Conservation (phyloP, 2,113 vertebrate genomes). For the Dasyurus viverrinus region DNA sequence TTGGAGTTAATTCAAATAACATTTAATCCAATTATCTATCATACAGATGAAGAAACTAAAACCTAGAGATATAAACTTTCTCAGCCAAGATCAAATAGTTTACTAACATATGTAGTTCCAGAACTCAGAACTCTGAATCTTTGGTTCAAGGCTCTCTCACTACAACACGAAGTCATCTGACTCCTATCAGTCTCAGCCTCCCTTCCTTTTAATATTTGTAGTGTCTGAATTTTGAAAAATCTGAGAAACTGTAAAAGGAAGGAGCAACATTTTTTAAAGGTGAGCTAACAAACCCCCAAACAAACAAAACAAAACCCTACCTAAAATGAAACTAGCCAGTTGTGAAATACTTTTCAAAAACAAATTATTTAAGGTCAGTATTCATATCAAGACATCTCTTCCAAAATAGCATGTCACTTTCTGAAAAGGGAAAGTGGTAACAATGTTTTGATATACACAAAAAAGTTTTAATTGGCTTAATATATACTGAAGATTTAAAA, state of each 20-base stretch:
- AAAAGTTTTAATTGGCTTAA: not conserved
- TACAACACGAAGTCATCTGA: not conserved
- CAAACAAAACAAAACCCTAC: not conserved
- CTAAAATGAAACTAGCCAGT: not conserved
- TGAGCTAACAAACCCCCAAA: not conserved
- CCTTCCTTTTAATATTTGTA: not conserved
- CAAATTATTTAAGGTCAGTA: not conserved
- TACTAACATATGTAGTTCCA: not conserved
- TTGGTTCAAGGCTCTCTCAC: not conserved
- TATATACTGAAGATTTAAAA: too few relatives aligned
- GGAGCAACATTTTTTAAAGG: not conserved
- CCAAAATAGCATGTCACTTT: not conserved
- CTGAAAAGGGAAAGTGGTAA: not conserved
- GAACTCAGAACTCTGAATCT: not conserved
- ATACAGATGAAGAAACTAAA: not conserved
- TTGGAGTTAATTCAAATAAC: not conserved
- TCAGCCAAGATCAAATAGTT: not conserved
- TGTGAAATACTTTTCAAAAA: not conserved
- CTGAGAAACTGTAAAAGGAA: not conserved
- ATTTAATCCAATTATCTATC: not conserved
- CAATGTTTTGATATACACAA: not conserved
- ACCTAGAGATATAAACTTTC: not conserved
- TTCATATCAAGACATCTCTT: not conserved
- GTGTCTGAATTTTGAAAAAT: not conserved
- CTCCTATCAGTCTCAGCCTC: not conserved